A percentile compares a stretch with the other conserved stretches of the same genome.
These are phyloP conservation scores for Himalopsyche anomala DNA, from an alignment of 2,888 invertebrate genomes.

Conservation along the genomic window DNA sequence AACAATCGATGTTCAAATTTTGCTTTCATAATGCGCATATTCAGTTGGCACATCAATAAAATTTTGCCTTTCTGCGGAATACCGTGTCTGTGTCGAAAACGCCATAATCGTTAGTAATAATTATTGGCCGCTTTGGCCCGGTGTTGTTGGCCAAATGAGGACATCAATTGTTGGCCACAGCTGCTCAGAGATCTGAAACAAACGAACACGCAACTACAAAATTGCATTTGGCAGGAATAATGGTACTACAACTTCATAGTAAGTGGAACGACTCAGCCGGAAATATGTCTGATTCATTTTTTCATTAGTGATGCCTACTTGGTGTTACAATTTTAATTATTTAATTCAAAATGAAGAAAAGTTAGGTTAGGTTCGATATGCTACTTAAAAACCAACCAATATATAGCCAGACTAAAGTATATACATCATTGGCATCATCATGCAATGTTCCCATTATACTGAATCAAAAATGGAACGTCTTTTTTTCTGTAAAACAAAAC, in stretches of 20 bases:
- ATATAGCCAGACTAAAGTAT: no score
- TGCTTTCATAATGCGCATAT: no score
- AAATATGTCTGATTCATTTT: background rate
- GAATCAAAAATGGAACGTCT: conserved; percentile 31
- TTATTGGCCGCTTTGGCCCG: conserved; percentile 10
- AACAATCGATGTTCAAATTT: no score
- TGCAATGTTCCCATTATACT: conserved; percentile 5
- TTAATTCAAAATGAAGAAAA: no score
- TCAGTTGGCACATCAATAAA: no score
- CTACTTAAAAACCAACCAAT: no score
- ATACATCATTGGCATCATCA: background rate
- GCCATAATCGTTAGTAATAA: background rate
- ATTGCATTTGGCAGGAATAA: background rate
- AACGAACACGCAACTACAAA: background rate
- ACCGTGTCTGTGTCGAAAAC: background rate
- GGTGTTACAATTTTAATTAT: no score
- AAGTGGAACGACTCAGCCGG: background rate
- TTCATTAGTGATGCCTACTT: no score
- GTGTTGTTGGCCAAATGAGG: conserved; percentile 27
- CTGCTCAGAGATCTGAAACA: conserved; percentile 1
- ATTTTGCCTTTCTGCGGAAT: background rate
- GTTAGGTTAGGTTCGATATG: no score
- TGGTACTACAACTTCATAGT: background rate
- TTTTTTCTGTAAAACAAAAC: conserved; percentile 25
- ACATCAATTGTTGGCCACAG: conserved; percentile 36